Evolutionary conservation across 1,140 invertebrate species (phyloP).

Genomic region (Camponotus pennsylvanicus): DNA sequence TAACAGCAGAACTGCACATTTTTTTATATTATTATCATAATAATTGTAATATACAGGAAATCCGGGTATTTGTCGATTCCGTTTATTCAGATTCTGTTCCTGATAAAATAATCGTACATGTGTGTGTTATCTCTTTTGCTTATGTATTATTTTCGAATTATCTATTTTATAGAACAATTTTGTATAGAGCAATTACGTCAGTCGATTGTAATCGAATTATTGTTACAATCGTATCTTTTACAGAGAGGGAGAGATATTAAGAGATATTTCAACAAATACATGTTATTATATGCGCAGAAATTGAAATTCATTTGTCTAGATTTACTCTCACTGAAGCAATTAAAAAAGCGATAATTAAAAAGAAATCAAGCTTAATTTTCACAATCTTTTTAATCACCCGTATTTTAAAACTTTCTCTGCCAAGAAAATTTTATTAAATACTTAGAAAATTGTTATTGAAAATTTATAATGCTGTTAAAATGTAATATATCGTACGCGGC

Average conservation of each 20-base stretch:
- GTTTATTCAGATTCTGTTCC: not conserved
- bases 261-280: not conserved
- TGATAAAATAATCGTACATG: not conserved
- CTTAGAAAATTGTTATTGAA: not conserved
- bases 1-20: not conserved
- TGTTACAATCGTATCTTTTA: constrained; percentile 15
- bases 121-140: not conserved
- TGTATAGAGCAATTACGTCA: not conserved
- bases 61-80: not conserved
- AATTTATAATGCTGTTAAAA: not conserved
- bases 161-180: constrained; percentile 19
- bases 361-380: not conserved
- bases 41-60: not conserved
- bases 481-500: not conserved
- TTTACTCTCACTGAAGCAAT: no score
- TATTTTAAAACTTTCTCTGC: not conserved
- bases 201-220: not conserved
- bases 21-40: constrained; percentile 1
- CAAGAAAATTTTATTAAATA: not conserved
- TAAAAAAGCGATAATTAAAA: not conserved
- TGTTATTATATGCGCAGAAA: constrained; percentile 6
- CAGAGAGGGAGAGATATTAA: not conserved
- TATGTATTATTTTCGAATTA: not conserved
- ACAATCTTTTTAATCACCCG: not conserved
- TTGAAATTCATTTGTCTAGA: not conserved